Evolutionary conservation across 2,797 vertebrate species (phyloP), one percentile per base, ranked within the genome.

Genomic region (Alauda arvensis): DNA sequence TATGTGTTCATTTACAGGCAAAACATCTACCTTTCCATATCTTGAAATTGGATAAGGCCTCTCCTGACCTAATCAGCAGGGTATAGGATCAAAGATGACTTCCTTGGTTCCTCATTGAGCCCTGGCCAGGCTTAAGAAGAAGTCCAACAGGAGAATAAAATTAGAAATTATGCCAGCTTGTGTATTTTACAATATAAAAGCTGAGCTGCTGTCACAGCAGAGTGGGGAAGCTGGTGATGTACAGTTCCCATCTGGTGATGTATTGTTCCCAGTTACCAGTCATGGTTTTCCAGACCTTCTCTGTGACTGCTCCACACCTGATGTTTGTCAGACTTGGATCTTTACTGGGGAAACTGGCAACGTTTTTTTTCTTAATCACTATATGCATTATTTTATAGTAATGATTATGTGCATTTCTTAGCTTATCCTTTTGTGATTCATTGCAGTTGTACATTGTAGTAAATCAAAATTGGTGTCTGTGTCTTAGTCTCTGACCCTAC

Each of bases 251-350:
- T 37, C 34, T 37, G 34, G 34, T 37, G 34, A 37, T 37, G 34
- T 37, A 37, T 10, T 37, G 34, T 37, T 37, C 34, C 34, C 34
- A 37, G 34, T 53, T 15, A 9, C 11, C 2, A 3, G 23, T 17
- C 15, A 9, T 18, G 23, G 9, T 13, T 53, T 31, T 39, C 57
- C 33, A 40, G 42, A 40, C 24, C 29, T 48, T 55, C 0, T 0
- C 40, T 46, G 40, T 29, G 43, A 8, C 42, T 25, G 25, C 34
- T 53, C 20, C 42, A 45, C 21, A 21, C 8, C 34, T 48, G 9
- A 21, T 14, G 7, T 21, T 34, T 34, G 17, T 21, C 0, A 0
- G 34, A 42, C 11, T 18, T 49, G 14, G 11, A 24, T 34, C 21
- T 21, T 34, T 26, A 34, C 1, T 42, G 17, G 25, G 24, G 2